Conservation (phyloP, 2,888 invertebrate species). For the Ectemnius cavifrons region DNA sequence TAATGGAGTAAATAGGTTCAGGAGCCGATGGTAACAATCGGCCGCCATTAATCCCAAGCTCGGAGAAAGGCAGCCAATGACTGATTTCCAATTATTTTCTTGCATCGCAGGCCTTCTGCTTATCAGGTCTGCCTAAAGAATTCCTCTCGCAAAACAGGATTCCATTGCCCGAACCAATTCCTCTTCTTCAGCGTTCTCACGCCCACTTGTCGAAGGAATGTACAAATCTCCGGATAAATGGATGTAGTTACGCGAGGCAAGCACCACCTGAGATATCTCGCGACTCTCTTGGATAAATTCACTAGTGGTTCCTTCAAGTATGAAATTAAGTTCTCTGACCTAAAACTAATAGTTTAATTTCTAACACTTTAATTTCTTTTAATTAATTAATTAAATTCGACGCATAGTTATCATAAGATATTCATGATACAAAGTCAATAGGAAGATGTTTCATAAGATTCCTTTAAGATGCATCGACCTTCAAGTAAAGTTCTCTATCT, state of each 20-base stretch:
- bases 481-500: background rate
- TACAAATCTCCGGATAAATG: background rate
- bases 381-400: background rate
- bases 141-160: background rate
- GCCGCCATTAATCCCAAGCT: background rate
- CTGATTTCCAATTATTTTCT: conserved; percentile 17
- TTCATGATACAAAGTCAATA: too few relatives aligned
- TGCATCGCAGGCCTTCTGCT: background rate
- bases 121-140: too few relatives aligned
- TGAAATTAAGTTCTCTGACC: conserved; percentile 55
- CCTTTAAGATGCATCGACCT: background rate
- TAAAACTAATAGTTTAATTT: background rate
- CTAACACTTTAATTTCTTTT: too few relatives aligned
- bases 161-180: conserved; percentile 14
- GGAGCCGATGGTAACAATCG: background rate
- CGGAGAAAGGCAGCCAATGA: background rate
- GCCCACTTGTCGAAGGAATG: background rate
- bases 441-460: background rate
- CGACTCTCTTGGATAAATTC: conserved; percentile 40
- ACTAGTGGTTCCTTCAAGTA: conserved; percentile 52
- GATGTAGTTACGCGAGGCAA: background rate
- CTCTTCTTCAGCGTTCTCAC: conserved; percentile 16
- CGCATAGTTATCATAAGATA: too few relatives aligned
- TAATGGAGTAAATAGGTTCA: background rate
- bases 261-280: conserved; percentile 27